Base-by-base conservation (phyloP, 2,797 vertebrate species). In the Benthosema pterotum region DNA sequence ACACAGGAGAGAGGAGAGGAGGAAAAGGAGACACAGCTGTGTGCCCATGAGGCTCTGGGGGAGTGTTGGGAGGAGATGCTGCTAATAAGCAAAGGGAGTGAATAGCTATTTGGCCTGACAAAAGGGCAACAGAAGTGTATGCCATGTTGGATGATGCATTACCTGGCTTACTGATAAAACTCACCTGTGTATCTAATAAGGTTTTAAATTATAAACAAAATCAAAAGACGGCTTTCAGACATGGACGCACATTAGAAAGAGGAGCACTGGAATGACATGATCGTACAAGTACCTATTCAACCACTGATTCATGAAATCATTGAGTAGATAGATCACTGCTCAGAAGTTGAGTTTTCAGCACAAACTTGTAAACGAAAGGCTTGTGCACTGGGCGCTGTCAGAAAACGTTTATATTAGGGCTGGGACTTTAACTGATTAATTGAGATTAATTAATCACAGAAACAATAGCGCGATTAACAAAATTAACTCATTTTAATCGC, bases 41-140 rank as follows among this genome's bases (percentile, higher is more conserved):
- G 16, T 47, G 14, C 48, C 52, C 42, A 57, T 42, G 32, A 65
- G 63, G 51, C 42, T 52, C 17, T 16, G 3, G 74, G 45, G 64
- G 66, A 70, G 55, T 0, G 22, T 19, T 28, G 58, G 74, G 78
- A 81, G 71, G 54, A 62, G 45, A 58, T 65, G 57, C 18, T 50
- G 65, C 56, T 84, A 79, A 69, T 68, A 60, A 66, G 63, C 32
- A 70, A 68, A 32, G 58, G 65, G 83, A 80, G 77, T 72, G 61
- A 74, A 60, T 78, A 63, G 56, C 64, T 61, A 48, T 19, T 11
- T 55, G 61, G 25, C 16, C 32, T 52, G 15, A 28, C 25, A 28
- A 28, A 7, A 2, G 15, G 5, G 28, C 15, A 11, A 18, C 38
- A 13, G 32, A 56, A 38, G 32, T 17, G 58, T 47, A 19, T 25